Evolutionary conservation across 2,797 vertebrate species (phyloP), one percentile per base, ranked within the genome.

Genomic region (Etheostoma nigrum): DNA sequence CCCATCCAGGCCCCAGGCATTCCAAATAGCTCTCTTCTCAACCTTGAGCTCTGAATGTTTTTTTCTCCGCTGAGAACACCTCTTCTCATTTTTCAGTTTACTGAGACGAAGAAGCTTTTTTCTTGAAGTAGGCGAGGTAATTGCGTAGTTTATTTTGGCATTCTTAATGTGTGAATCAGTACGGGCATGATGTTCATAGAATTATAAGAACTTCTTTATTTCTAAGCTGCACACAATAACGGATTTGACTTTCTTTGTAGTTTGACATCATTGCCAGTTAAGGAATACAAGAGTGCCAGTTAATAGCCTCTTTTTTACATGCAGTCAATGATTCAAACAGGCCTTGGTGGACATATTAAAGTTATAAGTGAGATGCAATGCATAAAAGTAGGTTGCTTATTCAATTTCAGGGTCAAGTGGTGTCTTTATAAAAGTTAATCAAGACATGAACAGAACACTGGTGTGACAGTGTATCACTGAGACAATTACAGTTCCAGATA

Each of bases 41-140:
- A 67, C 78, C 79, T 83, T 78, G 52, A 84, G 72, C 72, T 76
- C 66, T 74, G 74, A 73, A 74, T 52, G 47, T 53, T 81, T 79
- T 79, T 40, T 60, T 40, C 67, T 81, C 79, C 4, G 1, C 68
- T 21, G 42, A 78, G 72, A 82, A 62, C 55, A 60, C 63, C 27
- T 71, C 70, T 54, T 78, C 79, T 83, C 66, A 63, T 80, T 81
- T 86, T 77, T 79, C 68, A 61, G 49, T 80, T 83, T 67, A 75
- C 75, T 44, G 23, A 77, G 23, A 70, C 51, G 69, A 78, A 83
- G 59, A 77, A 84, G 76, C 57, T 60, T 66, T 77, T 86, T 72
- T 58, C 72, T 81, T 84, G 44, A 78, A 83, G 72, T 60, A 67
- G 72, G 70, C 36, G 51, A 79, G 53, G 69, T 79, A 79, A 84